phyloP scores from a whole-genome alignment of 1,140 invertebrate genomes.

The Zaprionus ghesquierei region DNA sequence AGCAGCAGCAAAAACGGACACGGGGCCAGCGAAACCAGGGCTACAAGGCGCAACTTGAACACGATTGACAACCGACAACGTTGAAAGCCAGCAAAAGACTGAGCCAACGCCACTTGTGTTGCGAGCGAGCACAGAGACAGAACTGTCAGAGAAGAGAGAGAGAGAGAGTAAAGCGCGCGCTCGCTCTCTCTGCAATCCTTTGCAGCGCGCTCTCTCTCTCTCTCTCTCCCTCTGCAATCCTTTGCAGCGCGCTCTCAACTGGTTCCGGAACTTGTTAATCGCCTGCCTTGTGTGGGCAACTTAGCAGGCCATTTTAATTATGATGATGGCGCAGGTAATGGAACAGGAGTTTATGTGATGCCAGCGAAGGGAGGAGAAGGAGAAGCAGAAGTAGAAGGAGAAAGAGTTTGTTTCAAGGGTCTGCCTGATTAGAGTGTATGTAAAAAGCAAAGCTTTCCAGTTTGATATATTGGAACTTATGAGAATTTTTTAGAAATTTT shows the following conservation, averaged over 20 bases:
- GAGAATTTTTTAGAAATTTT: too few species aligned
- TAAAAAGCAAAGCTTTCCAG: too few species aligned
- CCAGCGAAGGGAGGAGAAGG: neutral
- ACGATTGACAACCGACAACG: conserved; percentile 54
- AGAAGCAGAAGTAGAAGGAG: neutral
- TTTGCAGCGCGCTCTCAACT: conserved; percentile 29
- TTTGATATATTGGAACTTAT: too few species aligned
- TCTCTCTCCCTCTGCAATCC: conserved; percentile 11
- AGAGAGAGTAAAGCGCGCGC: neutral
- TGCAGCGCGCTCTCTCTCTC: too few species aligned
- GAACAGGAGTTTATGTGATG: neutral
- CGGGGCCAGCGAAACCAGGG: conserved; percentile 34
- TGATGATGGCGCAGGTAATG: neutral
- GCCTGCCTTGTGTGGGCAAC: neutral
- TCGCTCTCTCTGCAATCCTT: neutral
- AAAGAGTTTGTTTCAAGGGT: neutral
- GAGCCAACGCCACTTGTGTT: conserved; percentile 22
- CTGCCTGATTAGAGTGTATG: too few species aligned
- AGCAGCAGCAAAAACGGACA: conserved; percentile 12
- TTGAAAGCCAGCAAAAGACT: conserved; percentile 73
- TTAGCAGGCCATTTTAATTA: conserved; percentile 1
- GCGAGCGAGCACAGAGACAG: neutral
- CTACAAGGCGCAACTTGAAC: conserved; percentile 6
- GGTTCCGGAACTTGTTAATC: conserved; percentile 35
- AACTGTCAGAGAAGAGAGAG: conserved; percentile 3